Evolutionary conservation across 2,113 vertebrate species (phyloP), one percentile per base, ranked within the genome.

Genomic region (Geococcyx californianus): DNA sequence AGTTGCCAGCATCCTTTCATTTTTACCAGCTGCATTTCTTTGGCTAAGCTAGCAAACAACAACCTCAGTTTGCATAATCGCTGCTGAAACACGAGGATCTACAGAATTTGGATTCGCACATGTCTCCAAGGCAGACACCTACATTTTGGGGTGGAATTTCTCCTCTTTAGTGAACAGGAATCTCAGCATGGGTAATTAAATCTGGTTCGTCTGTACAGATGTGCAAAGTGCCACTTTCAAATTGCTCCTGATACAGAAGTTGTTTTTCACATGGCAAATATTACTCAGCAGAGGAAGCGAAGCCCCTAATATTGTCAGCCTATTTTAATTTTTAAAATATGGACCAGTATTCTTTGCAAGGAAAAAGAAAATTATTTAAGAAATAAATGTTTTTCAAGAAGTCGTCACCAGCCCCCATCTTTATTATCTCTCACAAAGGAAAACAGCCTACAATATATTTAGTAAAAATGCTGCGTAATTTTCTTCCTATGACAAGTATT

Each of bases 1-100:
- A 93, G 73, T 31, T 96, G 90, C 92, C 92, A 93, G 73, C 86
- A 91, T 81, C 83, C 62, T 97, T 96, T 96, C 84, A 93, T 92
- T 93, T 95, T 84, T 84, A 81, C 89, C 90, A 94, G 89, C 95
- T 96, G 83, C 90, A 82, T 89, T 94, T 84, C 86, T 79, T 92
- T 94, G 93, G 90, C 88, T 84, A 82, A 89, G 86, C 80, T 81
- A 82, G 84, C 60, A 81, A 92, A 84, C 79, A 94, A 21, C 58
- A 89, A 21, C 69, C 52, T 69, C 49, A 4, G 74, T 82, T 91
- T 93, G 81, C 67, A 87, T 94, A 94, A 94, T 91, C 1, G 0
- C 83, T 87, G 89, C 58, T 89, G 69, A 89, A 95, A 93, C 81
- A 83, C 0, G 0, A 4, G 44, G 33, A 75, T 90, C 73, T 62